Evolutionary conservation across 2,797 vertebrate genomes (phyloP), one percentile per base, ranked within the genome.

Genomic region (Dallia pectoralis): DNA sequence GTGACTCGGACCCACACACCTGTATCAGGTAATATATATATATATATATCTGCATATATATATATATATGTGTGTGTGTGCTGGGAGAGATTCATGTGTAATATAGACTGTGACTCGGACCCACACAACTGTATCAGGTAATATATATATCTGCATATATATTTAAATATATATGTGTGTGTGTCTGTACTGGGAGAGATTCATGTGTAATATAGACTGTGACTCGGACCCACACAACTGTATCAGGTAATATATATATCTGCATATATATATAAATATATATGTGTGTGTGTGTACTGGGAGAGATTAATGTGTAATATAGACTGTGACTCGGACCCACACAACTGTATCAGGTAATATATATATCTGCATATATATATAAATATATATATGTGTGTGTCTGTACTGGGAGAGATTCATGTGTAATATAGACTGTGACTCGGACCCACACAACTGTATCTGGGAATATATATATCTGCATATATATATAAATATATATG

Each of bases 141-240:
- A 75, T 88, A 4, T 56, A 1, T 0, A 18, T 68, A 18, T 27
- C 49, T 51, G 27, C 68, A 33, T n/a, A n/a, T n/a, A n/a, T n/a
- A n/a, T n/a, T n/a, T n/a, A n/a, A n/a, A n/a, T n/a, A n/a, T n/a
- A n/a, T n/a, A n/a, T n/a, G n/a, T n/a, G n/a, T n/a, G n/a, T n/a
- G n/a, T 98, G 96, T 96, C 83, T 98, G 76, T 95, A 97, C 88
- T 97, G 96, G 96, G 96, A 97, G 85, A 93, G 97, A 56, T 98
- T 98, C 87, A 87, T 95, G 91, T 97, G 97, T 71, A 93, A 88
- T 44, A 89, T 81, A 16, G 87, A 97, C 91, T 98, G 96, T 89
- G 77, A 79, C 16, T 67, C 48, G 18, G 91, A 97, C 0, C 96
- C 96, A 0, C 61, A 83, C 15, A 91, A 91, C 80, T 99, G 97